Evolutionary conservation across 1,140 invertebrate genomes (phyloP), one percentile per base, ranked within the genome.

Genomic region (Procambarus clarkii): DNA sequence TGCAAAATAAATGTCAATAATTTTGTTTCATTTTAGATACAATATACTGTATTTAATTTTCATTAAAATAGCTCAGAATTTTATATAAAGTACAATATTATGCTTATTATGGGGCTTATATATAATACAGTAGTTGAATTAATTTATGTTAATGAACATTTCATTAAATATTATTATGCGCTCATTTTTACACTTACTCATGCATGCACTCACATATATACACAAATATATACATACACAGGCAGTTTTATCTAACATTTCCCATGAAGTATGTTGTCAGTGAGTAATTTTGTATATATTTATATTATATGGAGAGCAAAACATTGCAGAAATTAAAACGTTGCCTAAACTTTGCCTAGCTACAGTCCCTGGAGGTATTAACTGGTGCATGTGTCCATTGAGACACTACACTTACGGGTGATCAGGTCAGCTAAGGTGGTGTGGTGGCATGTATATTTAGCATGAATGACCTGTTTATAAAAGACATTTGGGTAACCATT

Each of bases 371-470:
- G n/a, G 69, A 24, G 64, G 69, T 74, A 76, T 86, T 21, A 87
- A 77, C 34, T 79, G 18, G 58, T 88, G 76, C 64, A 64, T 64
- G 81, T 85, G 58, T 88, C 34, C 48, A 46, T n/a, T 71, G 48
- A 88, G 78, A 87, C 85, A 78, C 50, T 18, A 76, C 45, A 91
- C 13, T 60, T 44, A 64, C 69, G 71, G 88, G 88, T 91, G 54
- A 84, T 84, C 48, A 84, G 74, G 82, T 91, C 81, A 84, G 82
- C 74, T 91, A 24, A 48, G 88, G 88, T 91, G 88, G 54, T 91
- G 83, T 91, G 88, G 81, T 85, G 76, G 88, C 88, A 91, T 91
- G 88, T 84, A 50, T 74, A 91, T 91, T 64, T 69, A 91, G 88
- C 88, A 91, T 91, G 88, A 91, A 48, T 78, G 74, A 83, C 82